A percentile compares a stretch with the other conserved stretches of the same genome.
These are phyloP conservation scores for Rissa tridactyla DNA, from an alignment of 2,113 vertebrate species.

Conservation along the genomic window DNA sequence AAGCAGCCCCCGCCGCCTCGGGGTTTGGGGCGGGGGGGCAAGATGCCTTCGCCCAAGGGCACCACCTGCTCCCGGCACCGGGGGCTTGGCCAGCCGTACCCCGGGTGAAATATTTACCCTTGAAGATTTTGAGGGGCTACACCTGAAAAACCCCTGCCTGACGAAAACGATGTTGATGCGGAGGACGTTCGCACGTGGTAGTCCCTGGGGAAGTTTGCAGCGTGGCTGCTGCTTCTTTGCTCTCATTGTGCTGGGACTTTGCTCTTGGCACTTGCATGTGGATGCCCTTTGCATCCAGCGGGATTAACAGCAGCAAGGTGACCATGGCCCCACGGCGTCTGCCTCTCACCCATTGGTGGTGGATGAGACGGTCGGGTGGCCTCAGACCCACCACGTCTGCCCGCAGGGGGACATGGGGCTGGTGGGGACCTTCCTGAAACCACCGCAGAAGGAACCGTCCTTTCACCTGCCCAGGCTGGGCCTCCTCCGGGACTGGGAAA, in stretches of 20 bases:
- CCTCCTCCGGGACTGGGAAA: not conserved
- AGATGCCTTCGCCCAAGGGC: not conserved
- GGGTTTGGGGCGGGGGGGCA: not conserved
- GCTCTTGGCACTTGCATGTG: not conserved
- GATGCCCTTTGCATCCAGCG: not conserved
- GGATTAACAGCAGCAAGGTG: not conserved
- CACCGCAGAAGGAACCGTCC: not conserved
- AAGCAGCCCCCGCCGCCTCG: not conserved
- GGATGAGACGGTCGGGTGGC: not conserved
- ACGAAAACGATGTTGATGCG: accelerated
- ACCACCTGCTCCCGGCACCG: not conserved
- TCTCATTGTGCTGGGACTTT: not conserved
- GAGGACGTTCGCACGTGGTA: not conserved
- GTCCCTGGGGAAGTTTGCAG: not conserved
- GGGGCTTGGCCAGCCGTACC: not conserved
- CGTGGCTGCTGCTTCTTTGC: not conserved
- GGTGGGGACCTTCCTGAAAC: not conserved
- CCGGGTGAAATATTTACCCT: not conserved
- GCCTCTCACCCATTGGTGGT: not conserved
- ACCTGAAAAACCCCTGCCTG: not conserved
- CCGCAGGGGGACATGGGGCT: not conserved
- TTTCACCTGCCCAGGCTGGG: not conserved
- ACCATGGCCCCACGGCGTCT: accelerated
- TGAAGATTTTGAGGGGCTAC: not conserved
- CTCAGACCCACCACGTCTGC: not conserved